These are phyloP conservation scores for Arctia plantaginis DNA, from an alignment of 2,888 invertebrate species.

Conservation along the genomic window DNA sequence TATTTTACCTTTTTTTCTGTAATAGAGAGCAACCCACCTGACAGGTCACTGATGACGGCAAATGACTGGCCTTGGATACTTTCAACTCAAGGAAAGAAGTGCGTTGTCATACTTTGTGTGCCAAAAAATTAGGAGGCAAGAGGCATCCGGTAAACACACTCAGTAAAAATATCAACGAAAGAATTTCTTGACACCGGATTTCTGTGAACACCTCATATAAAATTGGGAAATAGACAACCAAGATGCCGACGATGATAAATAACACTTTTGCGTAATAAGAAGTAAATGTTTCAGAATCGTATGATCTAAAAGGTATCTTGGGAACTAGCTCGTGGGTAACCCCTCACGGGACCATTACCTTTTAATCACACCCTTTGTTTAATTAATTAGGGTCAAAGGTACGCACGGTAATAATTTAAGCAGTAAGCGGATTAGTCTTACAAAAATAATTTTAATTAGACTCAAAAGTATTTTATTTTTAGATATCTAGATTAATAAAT, in stretches of 20 bases:
- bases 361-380: conserved; percentile 71
- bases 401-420: conserved; percentile 64
- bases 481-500: not conserved
- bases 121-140: not conserved
- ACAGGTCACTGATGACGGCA: too few relatives aligned
- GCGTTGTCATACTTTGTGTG: not conserved
- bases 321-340: conserved; percentile 54
- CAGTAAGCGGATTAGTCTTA: conserved; percentile 67
- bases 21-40: too few relatives aligned
- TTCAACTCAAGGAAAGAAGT: not conserved
- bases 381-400: conserved; percentile 80
- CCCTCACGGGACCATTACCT: conserved; percentile 71
- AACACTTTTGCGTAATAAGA: not conserved
- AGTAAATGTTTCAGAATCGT: conserved; percentile 9
- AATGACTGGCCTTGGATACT: too few relatives aligned
- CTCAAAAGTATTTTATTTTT: conserved; percentile 27
- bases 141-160: not conserved
- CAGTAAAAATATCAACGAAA: too few relatives aligned
- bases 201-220: too few relatives aligned
- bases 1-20: too few relatives aligned
- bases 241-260: not conserved
- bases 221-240: too few relatives aligned
- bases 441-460: conserved; percentile 70
- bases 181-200: too few relatives aligned
- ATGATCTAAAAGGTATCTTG: conserved; percentile 7